Percentiles rank a stretch among this genome's conserved stretches.
Conservation (phyloP, 2,797 vertebrate genomes). For the Nothura maculosa region DNA sequence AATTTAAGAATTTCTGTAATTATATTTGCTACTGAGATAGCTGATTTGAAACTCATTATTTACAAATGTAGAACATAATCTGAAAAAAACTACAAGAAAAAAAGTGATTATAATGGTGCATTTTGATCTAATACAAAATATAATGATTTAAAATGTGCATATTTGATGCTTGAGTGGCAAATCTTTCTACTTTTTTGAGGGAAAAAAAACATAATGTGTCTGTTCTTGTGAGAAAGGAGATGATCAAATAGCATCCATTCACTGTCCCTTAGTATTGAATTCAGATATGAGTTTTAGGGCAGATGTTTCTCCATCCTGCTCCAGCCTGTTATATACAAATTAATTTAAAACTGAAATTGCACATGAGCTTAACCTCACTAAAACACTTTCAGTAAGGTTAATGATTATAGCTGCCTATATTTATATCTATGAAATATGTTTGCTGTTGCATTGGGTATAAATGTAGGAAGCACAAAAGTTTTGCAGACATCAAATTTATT, state of each 20-base stretch:
- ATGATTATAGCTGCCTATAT: background rate
- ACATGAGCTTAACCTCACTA: background rate
- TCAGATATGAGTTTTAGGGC: background rate
- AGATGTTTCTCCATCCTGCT: background rate
- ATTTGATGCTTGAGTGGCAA: background rate
- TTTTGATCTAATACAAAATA: background rate
- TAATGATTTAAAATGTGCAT: background rate
- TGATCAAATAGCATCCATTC: background rate
- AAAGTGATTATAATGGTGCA: background rate
- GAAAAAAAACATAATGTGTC: background rate
- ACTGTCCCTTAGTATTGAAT: background rate
- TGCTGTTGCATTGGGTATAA: background rate
- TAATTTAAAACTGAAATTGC: background rate
- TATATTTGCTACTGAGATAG: background rate
- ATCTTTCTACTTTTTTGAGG: background rate
- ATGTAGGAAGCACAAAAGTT: background rate
- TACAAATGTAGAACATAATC: background rate
- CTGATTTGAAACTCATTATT: conserved; percentile 2
- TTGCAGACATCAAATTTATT: background rate
- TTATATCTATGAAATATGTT: background rate
- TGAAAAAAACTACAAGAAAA: background rate
- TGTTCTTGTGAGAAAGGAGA: background rate
- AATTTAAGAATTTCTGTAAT: background rate
- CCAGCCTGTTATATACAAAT: background rate
- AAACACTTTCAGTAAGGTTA: background rate